Evolutionary conservation across 2,797 vertebrate species (phyloP).

Genomic region (Lepus townsendii): DNA sequence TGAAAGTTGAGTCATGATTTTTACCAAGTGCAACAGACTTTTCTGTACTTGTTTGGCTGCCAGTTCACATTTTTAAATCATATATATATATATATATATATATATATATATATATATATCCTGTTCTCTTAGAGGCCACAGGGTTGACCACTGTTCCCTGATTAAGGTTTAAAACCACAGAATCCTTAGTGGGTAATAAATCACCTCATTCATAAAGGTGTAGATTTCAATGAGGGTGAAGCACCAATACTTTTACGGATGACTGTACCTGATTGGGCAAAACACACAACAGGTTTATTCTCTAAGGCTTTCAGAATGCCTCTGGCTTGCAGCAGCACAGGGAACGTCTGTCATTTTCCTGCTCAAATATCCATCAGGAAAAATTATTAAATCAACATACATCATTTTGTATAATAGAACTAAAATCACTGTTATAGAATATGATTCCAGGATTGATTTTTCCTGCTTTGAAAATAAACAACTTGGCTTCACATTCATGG

Average conservation of each 20-base stretch:
- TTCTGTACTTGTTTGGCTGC: conserved; percentile 8
- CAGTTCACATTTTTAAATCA: conserved; percentile 51
- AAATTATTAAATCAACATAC: conserved; percentile 73
- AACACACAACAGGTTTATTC: conserved; percentile 60
- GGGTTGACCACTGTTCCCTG: conserved; percentile 46
- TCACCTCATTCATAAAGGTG: conserved; percentile 62
- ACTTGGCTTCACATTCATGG: conserved; percentile 74
- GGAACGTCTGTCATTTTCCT: conserved; percentile 71
- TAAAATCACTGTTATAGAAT: conserved; percentile 81
- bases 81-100: background rate
- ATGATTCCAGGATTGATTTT: conserved; percentile 79
- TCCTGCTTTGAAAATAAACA: conserved; percentile 85
- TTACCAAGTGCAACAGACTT: conserved; percentile 12
- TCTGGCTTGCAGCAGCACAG: background rate
- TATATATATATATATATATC: background rate
- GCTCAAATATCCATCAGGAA: conserved; percentile 70
- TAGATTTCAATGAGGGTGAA: conserved; percentile 20
- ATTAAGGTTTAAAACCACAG: conserved; percentile 72
- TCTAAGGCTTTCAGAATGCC: conserved; percentile 31
- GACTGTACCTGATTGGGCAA: conserved; percentile 62
- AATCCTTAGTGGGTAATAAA: conserved; percentile 60
- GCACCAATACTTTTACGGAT: conserved; percentile 62
- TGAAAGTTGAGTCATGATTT: conserved; percentile 46
- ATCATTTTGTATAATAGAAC: conserved; percentile 80
- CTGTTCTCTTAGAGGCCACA: conserved; percentile 24